Evolutionary conservation across 1,140 invertebrate genomes (phyloP).

Genomic region (Drosophila varians): DNA sequence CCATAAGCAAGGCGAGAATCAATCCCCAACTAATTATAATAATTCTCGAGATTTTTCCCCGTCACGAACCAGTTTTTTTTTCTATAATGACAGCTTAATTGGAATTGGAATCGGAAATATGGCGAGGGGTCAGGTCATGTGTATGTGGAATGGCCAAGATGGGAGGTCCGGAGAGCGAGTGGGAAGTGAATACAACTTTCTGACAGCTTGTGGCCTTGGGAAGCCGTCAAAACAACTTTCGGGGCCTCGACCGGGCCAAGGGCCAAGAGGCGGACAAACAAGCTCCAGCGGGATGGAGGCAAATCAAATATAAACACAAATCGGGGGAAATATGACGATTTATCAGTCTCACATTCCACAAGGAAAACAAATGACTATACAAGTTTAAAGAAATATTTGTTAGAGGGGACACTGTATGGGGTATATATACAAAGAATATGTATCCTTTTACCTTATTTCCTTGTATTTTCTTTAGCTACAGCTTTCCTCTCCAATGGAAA

Average conservation of each 20-base stretch:
- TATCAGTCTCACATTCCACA: slow-evolving; percentile 8
- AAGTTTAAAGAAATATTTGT: too few relatives aligned
- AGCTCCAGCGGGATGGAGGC: neutral
- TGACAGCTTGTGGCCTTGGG: slow-evolving; percentile 30
- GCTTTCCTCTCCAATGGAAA: neutral
- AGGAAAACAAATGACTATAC: slow-evolving; percentile 3
- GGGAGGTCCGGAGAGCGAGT: neutral
- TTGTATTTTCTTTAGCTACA: too few relatives aligned
- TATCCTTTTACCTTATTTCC: too few relatives aligned
- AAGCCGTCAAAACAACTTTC: slow-evolving; percentile 37
- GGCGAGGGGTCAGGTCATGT: slow-evolving; percentile 1
- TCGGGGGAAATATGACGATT: slow-evolving; percentile 1
- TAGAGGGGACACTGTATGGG: too few relatives aligned
- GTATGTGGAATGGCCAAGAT: slow-evolving; percentile 2
- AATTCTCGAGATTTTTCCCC: slow-evolving; percentile 17
- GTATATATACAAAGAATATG: too few relatives aligned
- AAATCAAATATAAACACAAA: neutral
- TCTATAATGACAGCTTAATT: slow-evolving; percentile 42
- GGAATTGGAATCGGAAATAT: slow-evolving; percentile 17
- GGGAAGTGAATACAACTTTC: slow-evolving; percentile 24
- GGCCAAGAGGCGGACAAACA: neutral
- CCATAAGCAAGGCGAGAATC: slow-evolving; percentile 6
- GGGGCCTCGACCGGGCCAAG: neutral
- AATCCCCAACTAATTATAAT: slow-evolving; percentile 14
- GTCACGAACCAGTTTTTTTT: slow-evolving; percentile 17